Evolutionary conservation across 1,140 invertebrate genomes (phyloP).

Genomic region (Diorhabda sublineata): DNA sequence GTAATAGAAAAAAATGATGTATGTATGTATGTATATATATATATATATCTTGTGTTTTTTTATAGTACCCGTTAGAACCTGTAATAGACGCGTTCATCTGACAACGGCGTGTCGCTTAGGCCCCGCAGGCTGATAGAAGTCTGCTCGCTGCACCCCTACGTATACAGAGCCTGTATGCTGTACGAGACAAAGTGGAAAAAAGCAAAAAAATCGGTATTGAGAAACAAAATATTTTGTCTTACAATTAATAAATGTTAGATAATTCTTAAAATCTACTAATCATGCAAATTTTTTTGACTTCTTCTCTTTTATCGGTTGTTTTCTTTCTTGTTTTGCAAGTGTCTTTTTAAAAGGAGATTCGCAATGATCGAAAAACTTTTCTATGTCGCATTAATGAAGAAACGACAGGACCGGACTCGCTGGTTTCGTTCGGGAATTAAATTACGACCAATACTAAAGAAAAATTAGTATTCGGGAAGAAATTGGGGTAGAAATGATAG

Average conservation of each 20-base stretch:
- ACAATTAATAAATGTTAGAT: not conserved
- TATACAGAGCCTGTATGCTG: slow-evolving; percentile 49
- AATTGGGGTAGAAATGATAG: no score
- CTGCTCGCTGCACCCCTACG: slow-evolving; percentile 50
- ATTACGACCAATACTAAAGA: no score
- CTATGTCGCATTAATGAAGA: no score
- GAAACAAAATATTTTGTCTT: slow-evolving; percentile 32
- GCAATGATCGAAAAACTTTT: no score
- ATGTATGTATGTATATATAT: slow-evolving; percentile 36
- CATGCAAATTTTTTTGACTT: slow-evolving; percentile 37
- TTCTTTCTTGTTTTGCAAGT: no score
- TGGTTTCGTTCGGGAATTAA: no score
- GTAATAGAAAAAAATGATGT: slow-evolving; percentile 23
- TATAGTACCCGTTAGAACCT: slow-evolving; percentile 49
- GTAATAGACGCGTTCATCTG: slow-evolving; percentile 46
- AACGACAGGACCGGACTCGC: no score
- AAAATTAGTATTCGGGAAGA: no score
- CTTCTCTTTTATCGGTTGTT: not conserved
- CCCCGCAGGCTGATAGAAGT: slow-evolving; percentile 47
- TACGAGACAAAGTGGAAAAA: slow-evolving; percentile 47
- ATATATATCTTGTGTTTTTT: slow-evolving; percentile 37
- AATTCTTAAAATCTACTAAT: not conserved
- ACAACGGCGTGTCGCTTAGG: slow-evolving; percentile 37
- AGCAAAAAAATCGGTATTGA: slow-evolving; percentile 46
- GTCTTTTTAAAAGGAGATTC: no score